Percentiles rank a stretch among this genome's conserved stretches.
These are phyloP conservation scores for Zoanthus sansibaricus DNA, from an alignment of 92 coral and sea anemone genomes.

Conservation along the genomic window DNA sequence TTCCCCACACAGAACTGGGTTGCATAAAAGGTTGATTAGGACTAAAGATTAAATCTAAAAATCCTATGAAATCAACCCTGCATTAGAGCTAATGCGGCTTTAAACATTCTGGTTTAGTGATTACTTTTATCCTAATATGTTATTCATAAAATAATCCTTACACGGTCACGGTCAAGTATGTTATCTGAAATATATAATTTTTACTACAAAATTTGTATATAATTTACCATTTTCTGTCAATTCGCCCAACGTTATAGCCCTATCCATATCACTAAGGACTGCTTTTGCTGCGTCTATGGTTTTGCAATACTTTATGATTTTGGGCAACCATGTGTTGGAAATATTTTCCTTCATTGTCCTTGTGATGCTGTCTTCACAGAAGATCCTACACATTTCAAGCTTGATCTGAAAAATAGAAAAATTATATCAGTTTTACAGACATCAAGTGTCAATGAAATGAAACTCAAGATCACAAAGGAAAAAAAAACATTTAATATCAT, in stretches of 20 bases:
- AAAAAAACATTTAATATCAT: background rate
- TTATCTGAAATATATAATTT: background rate
- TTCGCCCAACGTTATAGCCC: conserved; percentile 26
- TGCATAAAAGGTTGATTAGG: background rate
- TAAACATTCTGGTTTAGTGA: background rate
- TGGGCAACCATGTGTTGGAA: no score
- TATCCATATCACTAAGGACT: background rate
- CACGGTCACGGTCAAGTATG: background rate
- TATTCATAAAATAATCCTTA: background rate
- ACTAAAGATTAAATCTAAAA: background rate
- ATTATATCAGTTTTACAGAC: background rate
- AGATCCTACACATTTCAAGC: no score
- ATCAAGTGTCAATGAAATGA: background rate
- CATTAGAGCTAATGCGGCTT: background rate
- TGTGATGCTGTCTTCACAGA: no score
- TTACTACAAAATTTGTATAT: background rate
- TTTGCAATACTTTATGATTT: no score
- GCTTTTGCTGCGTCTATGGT: no score
- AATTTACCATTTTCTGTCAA: conserved; percentile 27
- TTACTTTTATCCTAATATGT: background rate
- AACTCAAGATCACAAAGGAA: background rate
- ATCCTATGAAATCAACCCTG: background rate
- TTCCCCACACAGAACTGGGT: background rate
- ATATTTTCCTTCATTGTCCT: no score
- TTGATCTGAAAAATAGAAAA: background rate